Base-by-base conservation (phyloP, 2,888 invertebrate genomes). In the Hirtodrosophila trivittata region DNA sequence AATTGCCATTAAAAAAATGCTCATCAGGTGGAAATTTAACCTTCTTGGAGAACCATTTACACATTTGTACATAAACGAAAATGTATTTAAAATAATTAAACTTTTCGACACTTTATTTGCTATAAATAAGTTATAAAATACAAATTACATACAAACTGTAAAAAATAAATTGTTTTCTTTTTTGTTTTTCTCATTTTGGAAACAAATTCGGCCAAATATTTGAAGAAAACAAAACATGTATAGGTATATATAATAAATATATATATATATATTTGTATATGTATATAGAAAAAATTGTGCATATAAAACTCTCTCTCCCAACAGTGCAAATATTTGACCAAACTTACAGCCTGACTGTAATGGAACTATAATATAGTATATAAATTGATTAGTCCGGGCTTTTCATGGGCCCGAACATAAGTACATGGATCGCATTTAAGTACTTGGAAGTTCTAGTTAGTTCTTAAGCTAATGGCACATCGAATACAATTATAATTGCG, bases 81-180 rank as follows among this genome's bases (percentile, higher is more conserved):
- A 60, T 43, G 49, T 60, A 72, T 47, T 57, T 47, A 32, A 58
- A 12, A 39, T 51, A 14, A 35, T 66, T 35, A 25, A 51, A 60
- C 46, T 82, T 81, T 86, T 81, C 60, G 78, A 77, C 78, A 85
- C 75, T 81, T 87, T 81, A 80, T 86, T 87, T 60, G 56, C 83
- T 77, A 83, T 55, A 66, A 76, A 80, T 86, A 86, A 73, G 73
- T 72, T 78, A 83, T 42, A 63, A 75, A 64, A 70, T 71, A 68
- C 43, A 54, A 54, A 75, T 51, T 75, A 63, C 50, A 51, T 63
- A 49, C 52, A 52, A 47, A 71, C 33, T 50, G 5, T 26, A 70
- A 47, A 21, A 28, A 28, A 28, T 16, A 30, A 28, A 55, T 64
- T 26, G 32, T 30, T 45, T 49, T 13, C 43, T 45, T 50, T 3